These are phyloP conservation scores for Typhlomys cinereus DNA, from an alignment of 2,113 vertebrate genomes.

Conservation along the genomic window DNA sequence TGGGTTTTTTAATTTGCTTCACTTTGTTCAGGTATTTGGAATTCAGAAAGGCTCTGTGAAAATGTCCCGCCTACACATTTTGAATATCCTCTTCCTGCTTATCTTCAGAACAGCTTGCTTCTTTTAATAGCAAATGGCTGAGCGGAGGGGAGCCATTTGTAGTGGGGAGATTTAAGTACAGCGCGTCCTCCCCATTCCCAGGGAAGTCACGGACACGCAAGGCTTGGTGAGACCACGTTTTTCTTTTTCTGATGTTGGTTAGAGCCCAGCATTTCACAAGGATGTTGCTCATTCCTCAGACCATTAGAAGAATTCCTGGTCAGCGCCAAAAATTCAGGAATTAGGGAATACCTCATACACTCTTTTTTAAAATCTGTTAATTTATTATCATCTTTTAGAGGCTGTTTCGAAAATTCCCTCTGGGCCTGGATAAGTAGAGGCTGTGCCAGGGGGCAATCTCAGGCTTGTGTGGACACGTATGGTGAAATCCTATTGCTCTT, in stretches of 20 bases:
- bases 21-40: conserved; percentile 72
- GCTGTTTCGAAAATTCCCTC: neutral
- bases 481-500: neutral
- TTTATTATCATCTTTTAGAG: neutral
- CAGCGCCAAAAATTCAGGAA: neutral
- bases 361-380: conserved; percentile 16
- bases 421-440: neutral
- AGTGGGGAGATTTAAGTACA: conserved; percentile 68
- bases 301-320: neutral
- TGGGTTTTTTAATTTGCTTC: conserved; percentile 64
- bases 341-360: neutral
- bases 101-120: conserved; percentile 76
- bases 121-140: conserved; percentile 78
- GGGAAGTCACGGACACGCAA: conserved; percentile 33
- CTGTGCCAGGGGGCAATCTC: neutral
- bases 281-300: conserved; percentile 17
- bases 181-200: conserved; percentile 55
- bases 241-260: conserved; percentile 6
- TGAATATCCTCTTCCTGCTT: conserved; percentile 80
- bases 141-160: conserved; percentile 67
- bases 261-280: conserved; percentile 10
- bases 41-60: conserved; percentile 72
- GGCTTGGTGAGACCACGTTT: neutral
- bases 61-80: conserved; percentile 76
- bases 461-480: neutral